Percentiles rank a stretch among this genome's conserved stretches.
These are phyloP conservation scores for Cranoglanis bouderius DNA, from an alignment of 2,113 vertebrate genomes.

Conservation along the genomic window DNA sequence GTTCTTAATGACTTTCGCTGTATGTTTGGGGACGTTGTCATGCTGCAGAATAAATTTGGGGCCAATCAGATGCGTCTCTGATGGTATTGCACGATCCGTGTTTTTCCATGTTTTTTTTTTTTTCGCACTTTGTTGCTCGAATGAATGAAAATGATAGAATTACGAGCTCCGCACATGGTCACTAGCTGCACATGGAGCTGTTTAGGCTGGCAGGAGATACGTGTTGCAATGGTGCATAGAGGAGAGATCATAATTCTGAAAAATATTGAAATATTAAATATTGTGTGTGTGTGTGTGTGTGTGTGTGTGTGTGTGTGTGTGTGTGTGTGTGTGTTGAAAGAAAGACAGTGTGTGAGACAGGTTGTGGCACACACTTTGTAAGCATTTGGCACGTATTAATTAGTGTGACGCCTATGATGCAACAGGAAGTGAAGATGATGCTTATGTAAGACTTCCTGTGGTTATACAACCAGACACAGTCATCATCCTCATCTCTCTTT, in stretches of 20 bases:
- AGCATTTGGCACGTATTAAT: constrained; percentile 38
- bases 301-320: neutral
- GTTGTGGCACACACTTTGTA: neutral
- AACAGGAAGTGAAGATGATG: constrained; percentile 53
- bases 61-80: no score
- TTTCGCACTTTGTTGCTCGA: neutral
- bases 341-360: neutral
- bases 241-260: neutral
- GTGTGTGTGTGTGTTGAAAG: neutral
- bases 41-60: no score
- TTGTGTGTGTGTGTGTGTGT: neutral
- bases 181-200: neutral
- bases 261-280: neutral
- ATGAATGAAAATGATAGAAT: neutral
- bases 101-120: no score
- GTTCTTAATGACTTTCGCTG: no score
- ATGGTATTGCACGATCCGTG: no score
- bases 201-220: neutral
- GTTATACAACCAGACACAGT: constrained; percentile 41
- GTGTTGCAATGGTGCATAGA: neutral
- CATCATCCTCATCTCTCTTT: constrained; percentile 8
- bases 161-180: neutral
- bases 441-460: constrained; percentile 58
- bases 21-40: no score
- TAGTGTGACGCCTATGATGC: constrained; percentile 51